Conservation (phyloP, 1,140 invertebrate genomes). For the Scaptomyza hsui region DNA sequence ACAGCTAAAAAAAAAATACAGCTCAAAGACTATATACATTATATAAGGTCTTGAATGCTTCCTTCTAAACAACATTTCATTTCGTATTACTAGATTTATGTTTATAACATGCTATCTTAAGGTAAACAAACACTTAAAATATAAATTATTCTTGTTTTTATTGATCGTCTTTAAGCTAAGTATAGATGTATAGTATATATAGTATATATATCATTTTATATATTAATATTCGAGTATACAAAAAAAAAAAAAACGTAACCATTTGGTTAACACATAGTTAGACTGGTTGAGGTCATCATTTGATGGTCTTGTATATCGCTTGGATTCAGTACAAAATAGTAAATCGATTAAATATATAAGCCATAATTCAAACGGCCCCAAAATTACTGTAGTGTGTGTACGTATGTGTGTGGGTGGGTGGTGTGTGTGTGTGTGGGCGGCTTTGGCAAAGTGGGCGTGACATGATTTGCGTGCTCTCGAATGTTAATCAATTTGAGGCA, state of each 20-base stretch:
- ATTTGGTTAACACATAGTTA: constrained; percentile 2
- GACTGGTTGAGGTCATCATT: constrained; percentile 19
- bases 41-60: no score
- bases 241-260: background rate
- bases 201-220: no score
- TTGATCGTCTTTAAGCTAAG: background rate
- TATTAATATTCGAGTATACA: background rate
- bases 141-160: constrained; percentile 7
- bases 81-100: no score
- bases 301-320: background rate
- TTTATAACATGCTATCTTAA: no score
- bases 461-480: background rate
- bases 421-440: constrained; percentile 1
- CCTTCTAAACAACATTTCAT: no score
- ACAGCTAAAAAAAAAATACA: no score
- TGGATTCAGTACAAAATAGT: constrained; percentile 28
- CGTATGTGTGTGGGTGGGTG: constrained; percentile 7
- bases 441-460: background rate
- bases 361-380: constrained; percentile 10
- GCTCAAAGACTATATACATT: no score
- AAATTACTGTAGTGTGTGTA: background rate
- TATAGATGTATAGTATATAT: background rate
- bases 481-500: constrained; percentile 1
- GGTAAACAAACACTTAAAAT: no score
- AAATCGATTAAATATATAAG: constrained; percentile 15